Evolutionary conservation across 2,797 vertebrate genomes (phyloP).

Genomic region (Ceyx erithaca): DNA sequence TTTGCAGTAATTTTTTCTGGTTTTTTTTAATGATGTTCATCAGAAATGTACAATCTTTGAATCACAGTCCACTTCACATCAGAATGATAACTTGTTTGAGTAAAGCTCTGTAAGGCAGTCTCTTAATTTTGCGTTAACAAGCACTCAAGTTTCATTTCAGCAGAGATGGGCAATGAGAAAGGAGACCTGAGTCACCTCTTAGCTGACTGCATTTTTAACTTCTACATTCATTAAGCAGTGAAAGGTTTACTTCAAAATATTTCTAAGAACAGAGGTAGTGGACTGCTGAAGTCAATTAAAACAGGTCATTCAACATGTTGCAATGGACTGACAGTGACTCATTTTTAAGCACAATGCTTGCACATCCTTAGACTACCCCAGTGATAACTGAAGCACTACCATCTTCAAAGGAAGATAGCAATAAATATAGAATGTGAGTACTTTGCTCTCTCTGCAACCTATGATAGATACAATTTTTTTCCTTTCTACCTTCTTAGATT

Average conservation of each 20-base stretch:
- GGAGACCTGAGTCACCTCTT: not conserved
- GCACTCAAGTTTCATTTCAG: not conserved
- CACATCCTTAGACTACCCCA: not conserved
- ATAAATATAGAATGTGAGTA: not conserved
- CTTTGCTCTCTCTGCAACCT: not conserved
- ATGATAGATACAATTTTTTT: not conserved
- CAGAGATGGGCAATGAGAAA: not conserved
- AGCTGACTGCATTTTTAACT: not conserved
- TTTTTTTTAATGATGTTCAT: not conserved
- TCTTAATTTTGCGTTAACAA: slow-evolving; percentile 25
- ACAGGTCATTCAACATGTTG: not conserved
- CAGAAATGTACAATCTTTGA: slow-evolving; percentile 26
- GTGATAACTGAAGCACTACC: not conserved
- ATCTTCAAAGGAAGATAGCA: not conserved
- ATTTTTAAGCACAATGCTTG: not conserved
- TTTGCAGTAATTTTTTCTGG: not conserved
- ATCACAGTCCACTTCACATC: not conserved
- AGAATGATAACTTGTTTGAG: slow-evolving; percentile 1
- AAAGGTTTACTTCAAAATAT: not conserved
- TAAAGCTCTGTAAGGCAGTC: not conserved
- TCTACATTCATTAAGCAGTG: not conserved
- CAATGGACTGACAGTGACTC: not conserved
- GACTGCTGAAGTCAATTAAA: not conserved
- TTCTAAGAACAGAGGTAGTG: not conserved
- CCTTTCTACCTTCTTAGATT: not conserved